These are phyloP conservation scores for Hypsopygia costalis DNA, from an alignment of 2,888 invertebrate species.

Conservation along the genomic window DNA sequence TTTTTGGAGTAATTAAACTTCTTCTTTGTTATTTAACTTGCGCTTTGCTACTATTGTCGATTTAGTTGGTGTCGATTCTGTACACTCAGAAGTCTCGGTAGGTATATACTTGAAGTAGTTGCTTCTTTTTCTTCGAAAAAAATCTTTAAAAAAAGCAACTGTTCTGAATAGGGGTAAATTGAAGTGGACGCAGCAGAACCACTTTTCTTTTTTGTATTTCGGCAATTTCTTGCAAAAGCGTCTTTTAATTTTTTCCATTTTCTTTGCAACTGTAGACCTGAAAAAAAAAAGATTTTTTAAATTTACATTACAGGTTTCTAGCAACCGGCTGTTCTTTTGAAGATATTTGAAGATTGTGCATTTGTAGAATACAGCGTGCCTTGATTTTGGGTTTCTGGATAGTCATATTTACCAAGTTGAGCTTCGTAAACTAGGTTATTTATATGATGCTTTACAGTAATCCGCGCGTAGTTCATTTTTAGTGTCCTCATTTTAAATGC, in stretches of 20 bases:
- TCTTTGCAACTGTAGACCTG: conserved; percentile 4
- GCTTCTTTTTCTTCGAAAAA: not conserved
- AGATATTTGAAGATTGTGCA: no score
- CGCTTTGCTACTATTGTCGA: not conserved
- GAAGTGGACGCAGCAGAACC: conserved; percentile 3
- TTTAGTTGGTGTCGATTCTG: conserved; percentile 4
- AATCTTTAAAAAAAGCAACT: conserved; percentile 2
- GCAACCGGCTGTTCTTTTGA: conserved; percentile 23
- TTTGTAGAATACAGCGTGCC: no score
- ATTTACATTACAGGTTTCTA: conserved; percentile 20
- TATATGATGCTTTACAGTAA: no score
- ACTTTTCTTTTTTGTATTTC: conserved; percentile 5
- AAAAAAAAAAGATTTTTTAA: conserved; percentile 1
- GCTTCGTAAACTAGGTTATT: no score
- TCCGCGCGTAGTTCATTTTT: no score
- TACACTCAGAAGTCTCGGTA: not conserved
- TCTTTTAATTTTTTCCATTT: conserved; percentile 6
- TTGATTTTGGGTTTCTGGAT: no score
- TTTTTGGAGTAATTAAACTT: conserved; percentile 2
- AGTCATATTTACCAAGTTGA: no score
- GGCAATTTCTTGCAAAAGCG: conserved; percentile 2
- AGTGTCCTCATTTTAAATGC: no score
- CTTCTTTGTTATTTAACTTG: conserved; percentile 5
- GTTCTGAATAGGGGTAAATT: conserved; percentile 3
- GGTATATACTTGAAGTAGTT: not conserved